A percentile compares a stretch with the other conserved stretches of the same genome.
phyloP scores from a whole-genome alignment of 2,888 invertebrate genomes.

The Theretra japonica region DNA sequence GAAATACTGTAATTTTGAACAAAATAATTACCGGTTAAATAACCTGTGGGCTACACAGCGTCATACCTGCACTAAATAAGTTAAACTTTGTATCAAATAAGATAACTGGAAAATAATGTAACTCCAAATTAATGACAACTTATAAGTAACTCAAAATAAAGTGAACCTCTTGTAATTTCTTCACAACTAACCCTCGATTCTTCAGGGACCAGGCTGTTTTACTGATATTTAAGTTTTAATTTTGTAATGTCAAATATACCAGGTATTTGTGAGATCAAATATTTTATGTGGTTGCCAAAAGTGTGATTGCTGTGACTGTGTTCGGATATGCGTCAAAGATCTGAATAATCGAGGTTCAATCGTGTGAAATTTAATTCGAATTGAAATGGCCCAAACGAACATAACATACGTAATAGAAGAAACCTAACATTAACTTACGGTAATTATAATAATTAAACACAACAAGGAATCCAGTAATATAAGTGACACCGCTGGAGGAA shows the following conservation, averaged over 20 bases:
- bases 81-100: too few relatives aligned
- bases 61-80: neutral
- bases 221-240: too few relatives aligned
- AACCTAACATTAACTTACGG: neutral
- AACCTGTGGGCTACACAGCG: neutral
- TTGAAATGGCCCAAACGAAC: neutral
- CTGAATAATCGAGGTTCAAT: neutral
- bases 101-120: too few relatives aligned
- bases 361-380: neutral
- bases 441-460: constrained; percentile 19
- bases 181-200: neutral
- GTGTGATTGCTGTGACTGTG: neutral
- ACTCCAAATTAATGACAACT: too few relatives aligned
- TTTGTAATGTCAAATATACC: too few relatives aligned
- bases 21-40: neutral
- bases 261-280: too few relatives aligned
- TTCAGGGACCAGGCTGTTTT: neutral
- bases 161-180: neutral
- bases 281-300: too few relatives aligned
- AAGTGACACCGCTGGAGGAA: constrained; percentile 28
- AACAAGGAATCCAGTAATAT: constrained; percentile 33
- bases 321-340: neutral
- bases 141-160: too few relatives aligned
- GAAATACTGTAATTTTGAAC: neutral
- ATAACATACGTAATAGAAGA: neutral